A percentile compares a stretch with the other conserved stretches of the same genome.
Conservation (phyloP, 2,797 vertebrate species). For the Falco rusticolus region DNA sequence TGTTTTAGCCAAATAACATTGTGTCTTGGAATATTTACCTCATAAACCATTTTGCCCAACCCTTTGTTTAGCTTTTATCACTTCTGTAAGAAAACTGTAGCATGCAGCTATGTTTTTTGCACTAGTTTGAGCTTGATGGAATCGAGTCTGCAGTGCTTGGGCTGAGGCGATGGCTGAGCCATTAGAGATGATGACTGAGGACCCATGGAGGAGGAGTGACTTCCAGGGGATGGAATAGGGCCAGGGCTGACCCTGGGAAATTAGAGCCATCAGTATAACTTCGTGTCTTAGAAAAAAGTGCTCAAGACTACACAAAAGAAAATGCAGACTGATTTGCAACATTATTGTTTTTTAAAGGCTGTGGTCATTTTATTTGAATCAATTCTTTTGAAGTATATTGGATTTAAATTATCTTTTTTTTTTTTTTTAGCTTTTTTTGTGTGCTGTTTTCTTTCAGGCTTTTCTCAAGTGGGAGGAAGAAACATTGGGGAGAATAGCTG, state of each 20-base stretch:
- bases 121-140: neutral
- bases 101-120: neutral
- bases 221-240: neutral
- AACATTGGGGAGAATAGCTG: neutral
- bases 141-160: neutral
- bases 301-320: neutral
- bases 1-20: neutral
- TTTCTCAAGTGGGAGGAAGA: neutral
- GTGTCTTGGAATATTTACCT: neutral
- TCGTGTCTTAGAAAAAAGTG: neutral
- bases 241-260: neutral
- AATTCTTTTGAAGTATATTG: neutral
- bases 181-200: neutral
- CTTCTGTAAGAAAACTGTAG: neutral
- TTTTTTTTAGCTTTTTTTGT: neutral
- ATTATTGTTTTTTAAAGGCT: neutral
- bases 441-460: neutral
- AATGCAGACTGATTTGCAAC: neutral
- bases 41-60: neutral
- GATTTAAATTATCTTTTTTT: neutral
- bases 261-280: neutral
- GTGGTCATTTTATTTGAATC: neutral
- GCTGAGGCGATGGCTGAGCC: neutral
- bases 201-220: neutral
- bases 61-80: neutral